These are phyloP conservation scores for Indicator maculatus DNA, from an alignment of 2,113 vertebrate species.

Conservation along the genomic window DNA sequence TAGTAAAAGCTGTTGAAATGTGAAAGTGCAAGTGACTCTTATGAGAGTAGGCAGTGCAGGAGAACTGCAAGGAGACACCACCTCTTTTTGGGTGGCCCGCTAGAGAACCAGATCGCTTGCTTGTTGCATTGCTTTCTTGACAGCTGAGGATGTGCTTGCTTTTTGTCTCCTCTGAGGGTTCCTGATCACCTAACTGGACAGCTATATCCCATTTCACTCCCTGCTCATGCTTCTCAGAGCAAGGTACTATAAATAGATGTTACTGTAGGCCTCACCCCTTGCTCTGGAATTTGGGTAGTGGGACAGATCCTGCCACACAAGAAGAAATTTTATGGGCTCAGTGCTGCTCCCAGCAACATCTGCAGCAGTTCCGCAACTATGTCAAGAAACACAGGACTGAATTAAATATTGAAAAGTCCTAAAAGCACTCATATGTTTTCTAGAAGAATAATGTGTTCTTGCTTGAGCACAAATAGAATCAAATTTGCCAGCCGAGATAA, in stretches of 20 bases:
- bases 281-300: background rate
- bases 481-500: background rate
- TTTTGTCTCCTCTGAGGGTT: background rate
- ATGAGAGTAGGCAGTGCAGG: background rate
- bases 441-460: background rate
- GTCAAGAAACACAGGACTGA: background rate
- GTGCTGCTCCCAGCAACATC: background rate
- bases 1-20: background rate
- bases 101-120: background rate
- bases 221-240: background rate
- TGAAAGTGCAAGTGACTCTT: background rate
- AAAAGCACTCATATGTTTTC: background rate
- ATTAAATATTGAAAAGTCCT: background rate
- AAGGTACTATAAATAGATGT: background rate
- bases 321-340: background rate
- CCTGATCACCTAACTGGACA: background rate
- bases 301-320: background rate
- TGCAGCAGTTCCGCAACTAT: background rate
- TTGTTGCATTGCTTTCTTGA: fast-evolving
- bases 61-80: background rate
- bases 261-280: background rate
- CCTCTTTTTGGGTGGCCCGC: background rate
- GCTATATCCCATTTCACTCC: background rate
- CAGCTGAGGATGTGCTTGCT: fast-evolving
- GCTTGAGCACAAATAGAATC: background rate